Conservation (phyloP, 1,140 invertebrate species). For the Berghia stephanieae region DNA sequence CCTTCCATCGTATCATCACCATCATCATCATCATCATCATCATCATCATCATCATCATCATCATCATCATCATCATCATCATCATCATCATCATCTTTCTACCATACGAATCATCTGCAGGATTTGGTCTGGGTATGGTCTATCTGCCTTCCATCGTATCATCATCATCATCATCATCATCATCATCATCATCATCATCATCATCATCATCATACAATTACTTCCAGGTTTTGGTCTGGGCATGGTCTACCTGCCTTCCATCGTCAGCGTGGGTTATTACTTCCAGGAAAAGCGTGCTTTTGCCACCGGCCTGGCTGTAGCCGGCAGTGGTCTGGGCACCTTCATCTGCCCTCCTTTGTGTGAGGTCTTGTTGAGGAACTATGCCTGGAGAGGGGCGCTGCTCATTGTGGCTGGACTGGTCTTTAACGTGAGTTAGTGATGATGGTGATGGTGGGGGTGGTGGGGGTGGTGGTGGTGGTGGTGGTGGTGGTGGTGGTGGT, state of each 20-base stretch:
- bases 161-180: constrained; percentile 16
- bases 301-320: constrained; percentile 93
- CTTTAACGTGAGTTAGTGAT: constrained; percentile 76
- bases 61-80: constrained; percentile 33
- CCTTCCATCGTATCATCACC: constrained; percentile 75
- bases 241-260: constrained; percentile 92
- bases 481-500: too few relatives aligned
- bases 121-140: constrained; percentile 91
- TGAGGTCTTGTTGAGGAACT: constrained; percentile 52
- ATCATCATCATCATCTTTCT: constrained; percentile 23
- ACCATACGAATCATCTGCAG: constrained; percentile 67
- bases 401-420: constrained; percentile 80
- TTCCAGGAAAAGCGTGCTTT: constrained; percentile 91
- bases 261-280: constrained; percentile 93
- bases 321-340: constrained; percentile 85
- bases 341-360: constrained; percentile 84
- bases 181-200: constrained; percentile 35
- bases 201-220: constrained; percentile 30
- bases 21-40: constrained; percentile 27
- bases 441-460: too few relatives aligned
- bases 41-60: constrained; percentile 36
- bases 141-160: constrained; percentile 87
- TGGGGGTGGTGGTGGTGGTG: too few relatives aligned
- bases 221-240: constrained; percentile 88
- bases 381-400: constrained; percentile 79